Conservation (phyloP, 2,797 vertebrate species). For the Sparidentex hasta region DNA sequence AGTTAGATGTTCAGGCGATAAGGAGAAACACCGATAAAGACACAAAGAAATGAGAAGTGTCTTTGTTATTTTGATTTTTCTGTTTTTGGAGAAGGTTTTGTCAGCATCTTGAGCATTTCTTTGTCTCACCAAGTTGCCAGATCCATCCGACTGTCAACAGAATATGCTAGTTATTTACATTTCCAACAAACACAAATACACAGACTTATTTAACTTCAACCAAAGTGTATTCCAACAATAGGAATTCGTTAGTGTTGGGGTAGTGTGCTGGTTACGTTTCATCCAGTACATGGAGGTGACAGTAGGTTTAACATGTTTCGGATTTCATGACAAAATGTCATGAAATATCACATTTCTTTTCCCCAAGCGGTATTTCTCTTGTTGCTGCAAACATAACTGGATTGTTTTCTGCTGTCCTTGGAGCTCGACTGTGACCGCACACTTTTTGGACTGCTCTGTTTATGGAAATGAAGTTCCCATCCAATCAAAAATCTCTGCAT, state of each 20-base stretch:
- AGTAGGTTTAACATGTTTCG: background rate
- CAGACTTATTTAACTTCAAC: conserved; percentile 6
- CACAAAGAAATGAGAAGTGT: conserved; percentile 20
- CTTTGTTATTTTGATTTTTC: conserved; percentile 43
- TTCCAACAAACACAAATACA: conserved; percentile 18
- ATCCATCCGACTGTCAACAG: conserved; percentile 33
- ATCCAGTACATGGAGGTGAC: background rate
- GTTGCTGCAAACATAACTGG: too few species aligned
- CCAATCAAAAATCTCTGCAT: too few species aligned
- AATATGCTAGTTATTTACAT: conserved; percentile 8
- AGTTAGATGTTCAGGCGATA: conserved; percentile 26
- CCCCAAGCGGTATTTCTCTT: too few species aligned
- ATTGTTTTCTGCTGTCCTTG: too few species aligned
- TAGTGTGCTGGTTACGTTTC: conserved; percentile 1
- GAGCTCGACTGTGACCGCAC: too few species aligned
- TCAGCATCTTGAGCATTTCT: conserved; percentile 32
- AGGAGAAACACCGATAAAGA: conserved; percentile 24
- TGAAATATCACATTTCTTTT: too few species aligned
- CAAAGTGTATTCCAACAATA: background rate
- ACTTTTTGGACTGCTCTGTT: too few species aligned
- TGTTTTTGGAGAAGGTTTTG: conserved; percentile 16
- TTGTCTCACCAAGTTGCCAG: conserved; percentile 34
- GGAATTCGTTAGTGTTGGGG: background rate
- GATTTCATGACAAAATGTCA: background rate
- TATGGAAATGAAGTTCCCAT: too few species aligned